A percentile compares a stretch with the other conserved stretches of the same genome.
Conservation (phyloP, 1,140 invertebrate species). For the Colletes latitarsis region DNA sequence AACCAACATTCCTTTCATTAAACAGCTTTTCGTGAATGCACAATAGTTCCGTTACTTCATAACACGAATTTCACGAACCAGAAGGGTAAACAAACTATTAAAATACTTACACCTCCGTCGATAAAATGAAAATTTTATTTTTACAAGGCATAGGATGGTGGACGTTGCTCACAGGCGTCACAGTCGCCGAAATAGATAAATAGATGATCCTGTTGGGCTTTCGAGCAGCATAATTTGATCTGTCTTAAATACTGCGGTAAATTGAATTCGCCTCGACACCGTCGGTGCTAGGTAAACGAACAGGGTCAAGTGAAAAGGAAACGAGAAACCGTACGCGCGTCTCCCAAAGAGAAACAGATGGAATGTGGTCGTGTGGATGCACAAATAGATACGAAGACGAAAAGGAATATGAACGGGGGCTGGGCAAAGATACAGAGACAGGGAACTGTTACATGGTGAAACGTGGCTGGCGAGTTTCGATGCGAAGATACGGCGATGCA, state of each 20-base stretch:
- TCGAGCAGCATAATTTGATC: too few species aligned
- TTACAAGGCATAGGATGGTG: too few species aligned
- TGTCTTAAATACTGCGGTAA: neutral
- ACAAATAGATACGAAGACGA: neutral
- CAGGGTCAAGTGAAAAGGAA: conserved; percentile 1
- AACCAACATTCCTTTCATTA: too few species aligned
- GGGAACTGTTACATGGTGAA: conserved; percentile 1
- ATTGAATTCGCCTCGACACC: conserved; percentile 3
- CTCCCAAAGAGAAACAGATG: conserved; percentile 10
- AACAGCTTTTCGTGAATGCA: too few species aligned
- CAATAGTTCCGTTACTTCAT: too few species aligned
- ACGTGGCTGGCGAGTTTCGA: conserved; percentile 7
- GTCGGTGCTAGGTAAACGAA: conserved; percentile 9
- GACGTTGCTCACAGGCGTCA: neutral
- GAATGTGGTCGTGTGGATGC: conserved; percentile 26
- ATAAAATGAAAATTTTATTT: too few species aligned
- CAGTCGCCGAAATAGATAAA: neutral
- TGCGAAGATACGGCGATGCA: neutral
- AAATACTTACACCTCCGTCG: too few species aligned
- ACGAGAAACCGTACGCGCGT: conserved; percentile 5
- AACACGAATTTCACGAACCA: too few species aligned
- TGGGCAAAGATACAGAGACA: conserved; percentile 9
- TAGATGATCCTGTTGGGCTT: too few species aligned
- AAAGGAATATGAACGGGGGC: neutral
- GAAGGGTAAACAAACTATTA: too few species aligned